Conservation (phyloP, 2,113 vertebrate species). For the Myrmecobius fasciatus region DNA sequence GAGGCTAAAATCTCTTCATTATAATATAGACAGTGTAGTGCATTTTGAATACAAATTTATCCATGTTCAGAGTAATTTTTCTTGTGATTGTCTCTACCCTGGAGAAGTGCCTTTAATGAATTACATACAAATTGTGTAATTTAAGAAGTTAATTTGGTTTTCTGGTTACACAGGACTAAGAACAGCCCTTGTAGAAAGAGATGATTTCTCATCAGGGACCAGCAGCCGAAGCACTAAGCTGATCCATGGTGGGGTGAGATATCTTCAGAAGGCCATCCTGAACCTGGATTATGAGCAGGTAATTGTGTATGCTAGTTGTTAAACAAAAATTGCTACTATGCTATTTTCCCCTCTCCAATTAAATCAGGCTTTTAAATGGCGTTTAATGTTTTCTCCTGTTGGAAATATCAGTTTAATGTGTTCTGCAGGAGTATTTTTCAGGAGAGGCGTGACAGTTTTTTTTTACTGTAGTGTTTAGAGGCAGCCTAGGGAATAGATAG, state of each 20-base stretch:
- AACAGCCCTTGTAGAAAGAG: conserved; percentile 94
- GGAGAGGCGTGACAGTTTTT: background rate
- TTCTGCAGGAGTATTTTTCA: conserved; percentile 31
- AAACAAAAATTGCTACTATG: conserved; percentile 76
- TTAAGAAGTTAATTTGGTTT: conserved; percentile 93
- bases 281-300: conserved; percentile 99
- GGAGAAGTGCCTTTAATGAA: conserved; percentile 89
- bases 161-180: conserved; percentile 93
- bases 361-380: conserved; percentile 48
- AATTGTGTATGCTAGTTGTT: conserved; percentile 85
- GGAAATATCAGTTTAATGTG: conserved; percentile 6
- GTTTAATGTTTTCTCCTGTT: conserved; percentile 58
- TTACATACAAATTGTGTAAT: conserved; percentile 90
- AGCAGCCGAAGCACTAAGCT: conserved; percentile 96
- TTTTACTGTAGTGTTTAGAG: background rate
- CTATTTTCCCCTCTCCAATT: conserved; percentile 75
- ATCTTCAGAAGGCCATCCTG: conserved; percentile 99
- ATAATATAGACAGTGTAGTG: conserved; percentile 82
- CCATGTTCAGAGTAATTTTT: conserved; percentile 87
- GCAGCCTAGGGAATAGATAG: background rate
- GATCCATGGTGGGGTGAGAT: conserved; percentile 97
- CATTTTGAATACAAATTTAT: conserved; percentile 88
- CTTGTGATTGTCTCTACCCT: conserved; percentile 88
- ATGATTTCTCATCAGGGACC: conserved; percentile 97
- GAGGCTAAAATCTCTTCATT: conserved; percentile 86